A percentile compares a stretch with the other conserved stretches of the same genome.
These are phyloP conservation scores for Hucho hucho DNA, from an alignment of 2,113 vertebrate species.

Conservation along the genomic window DNA sequence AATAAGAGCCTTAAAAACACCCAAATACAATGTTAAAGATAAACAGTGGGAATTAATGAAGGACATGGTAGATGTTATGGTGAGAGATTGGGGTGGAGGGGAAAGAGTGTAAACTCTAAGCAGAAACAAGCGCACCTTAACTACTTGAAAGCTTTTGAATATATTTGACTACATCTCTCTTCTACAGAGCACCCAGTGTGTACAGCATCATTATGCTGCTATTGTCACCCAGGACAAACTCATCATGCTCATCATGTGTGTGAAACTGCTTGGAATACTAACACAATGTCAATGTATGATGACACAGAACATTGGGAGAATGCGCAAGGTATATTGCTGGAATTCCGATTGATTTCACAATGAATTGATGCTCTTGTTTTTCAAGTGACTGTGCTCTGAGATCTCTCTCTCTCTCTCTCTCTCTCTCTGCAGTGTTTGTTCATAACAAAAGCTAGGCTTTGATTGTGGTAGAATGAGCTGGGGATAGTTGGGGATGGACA, in stretches of 20 bases:
- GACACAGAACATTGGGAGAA: constrained; percentile 16
- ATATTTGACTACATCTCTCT: no score
- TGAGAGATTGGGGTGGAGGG: neutral
- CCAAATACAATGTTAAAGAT: neutral
- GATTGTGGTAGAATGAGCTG: constrained; percentile 46
- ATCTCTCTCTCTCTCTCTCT: no score
- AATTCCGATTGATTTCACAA: constrained; percentile 61
- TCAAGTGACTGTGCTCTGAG: no score
- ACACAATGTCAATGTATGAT: constrained; percentile 38
- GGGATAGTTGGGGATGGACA: constrained; percentile 49
- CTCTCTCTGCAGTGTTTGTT: constrained; percentile 17
- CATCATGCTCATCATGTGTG: neutral
- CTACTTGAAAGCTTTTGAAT: no score
- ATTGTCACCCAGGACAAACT: no score
- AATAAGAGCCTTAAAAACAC: neutral
- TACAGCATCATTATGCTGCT: no score
- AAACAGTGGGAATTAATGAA: neutral
- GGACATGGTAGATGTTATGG: neutral
- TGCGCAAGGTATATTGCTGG: constrained; percentile 47
- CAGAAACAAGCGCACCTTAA: no score
- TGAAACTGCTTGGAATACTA: constrained; percentile 45
- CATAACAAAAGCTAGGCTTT: constrained; percentile 44
- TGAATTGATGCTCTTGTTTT: constrained; percentile 25
- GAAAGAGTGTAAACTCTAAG: neutral
- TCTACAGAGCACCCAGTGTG: no score